Conservation (phyloP, 2,113 vertebrate genomes). For the Sterna hirundo region DNA sequence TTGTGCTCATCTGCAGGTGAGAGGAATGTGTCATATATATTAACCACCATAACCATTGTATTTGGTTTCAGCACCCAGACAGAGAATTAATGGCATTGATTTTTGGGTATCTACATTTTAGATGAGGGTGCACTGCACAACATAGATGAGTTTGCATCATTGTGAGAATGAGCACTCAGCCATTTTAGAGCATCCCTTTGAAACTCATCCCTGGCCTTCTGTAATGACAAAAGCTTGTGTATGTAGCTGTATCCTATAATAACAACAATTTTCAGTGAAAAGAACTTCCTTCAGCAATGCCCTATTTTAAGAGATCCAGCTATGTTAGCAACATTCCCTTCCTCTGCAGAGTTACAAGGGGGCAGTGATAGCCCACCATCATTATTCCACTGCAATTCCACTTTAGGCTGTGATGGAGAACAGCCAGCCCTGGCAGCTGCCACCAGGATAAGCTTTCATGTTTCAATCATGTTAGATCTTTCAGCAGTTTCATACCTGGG, state of each 20-base stretch:
- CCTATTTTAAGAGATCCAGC: background rate
- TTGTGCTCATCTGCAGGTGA: background rate
- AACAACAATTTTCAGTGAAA: background rate
- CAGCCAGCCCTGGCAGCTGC: background rate
- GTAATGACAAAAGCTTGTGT: background rate
- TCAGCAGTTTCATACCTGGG: background rate
- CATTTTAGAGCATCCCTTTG: background rate
- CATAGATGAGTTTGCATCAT: background rate
- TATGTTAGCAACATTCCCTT: background rate
- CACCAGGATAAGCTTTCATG: background rate
- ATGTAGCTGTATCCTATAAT: background rate
- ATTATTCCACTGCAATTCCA: background rate
- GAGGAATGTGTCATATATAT: background rate
- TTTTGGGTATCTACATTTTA: conserved; percentile 36
- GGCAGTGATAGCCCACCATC: background rate
- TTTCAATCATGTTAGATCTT: background rate
- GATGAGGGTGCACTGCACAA: background rate
- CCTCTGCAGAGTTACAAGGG: background rate
- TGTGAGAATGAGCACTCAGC: background rate
- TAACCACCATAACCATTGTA: background rate
- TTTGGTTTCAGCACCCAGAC: background rate
- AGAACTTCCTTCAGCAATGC: background rate
- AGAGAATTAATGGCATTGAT: conserved; percentile 24
- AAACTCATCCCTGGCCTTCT: background rate
- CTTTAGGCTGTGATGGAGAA: background rate